Evolutionary conservation across 2,888 invertebrate species (phyloP).

Genomic region (Yponomeuta cagnagella): DNA sequence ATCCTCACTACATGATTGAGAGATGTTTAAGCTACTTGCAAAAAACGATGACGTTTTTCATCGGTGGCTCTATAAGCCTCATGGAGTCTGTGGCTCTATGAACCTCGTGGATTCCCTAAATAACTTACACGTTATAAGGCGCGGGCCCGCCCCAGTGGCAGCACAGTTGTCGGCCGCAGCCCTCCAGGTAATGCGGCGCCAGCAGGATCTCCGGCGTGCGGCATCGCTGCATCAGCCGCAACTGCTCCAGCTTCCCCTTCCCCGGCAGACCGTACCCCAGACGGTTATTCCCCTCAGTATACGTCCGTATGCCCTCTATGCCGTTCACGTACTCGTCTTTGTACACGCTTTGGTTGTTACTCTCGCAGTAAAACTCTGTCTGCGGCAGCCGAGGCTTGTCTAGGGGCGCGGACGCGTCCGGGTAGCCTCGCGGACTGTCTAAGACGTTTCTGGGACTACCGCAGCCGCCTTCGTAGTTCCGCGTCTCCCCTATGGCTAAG

Average conservation of each 20-base stretch:
- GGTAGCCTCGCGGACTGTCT: conserved; percentile 53
- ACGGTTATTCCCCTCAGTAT: conserved; percentile 35
- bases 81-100: too few species aligned
- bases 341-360: conserved; percentile 34
- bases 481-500: conserved; percentile 36
- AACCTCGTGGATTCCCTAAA: too few species aligned
- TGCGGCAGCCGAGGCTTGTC: conserved; percentile 36
- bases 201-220: conserved; percentile 87
- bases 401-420: conserved; percentile 19
- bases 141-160: conserved; percentile 63
- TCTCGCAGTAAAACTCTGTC: conserved; percentile 40
- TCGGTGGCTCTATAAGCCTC: neutral
- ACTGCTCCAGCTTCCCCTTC: conserved; percentile 68
- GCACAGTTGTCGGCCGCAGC: conserved; percentile 57
- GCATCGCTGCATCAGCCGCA: conserved; percentile 67
- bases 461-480: conserved; percentile 53
- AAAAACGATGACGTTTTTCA: neutral
- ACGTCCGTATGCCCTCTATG: conserved; percentile 48
- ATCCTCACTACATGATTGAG: too few species aligned
- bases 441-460: conserved; percentile 56
- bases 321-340: conserved; percentile 51
- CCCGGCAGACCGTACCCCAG: conserved; percentile 55
- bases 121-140: conserved; percentile 41
- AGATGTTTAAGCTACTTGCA: too few species aligned
- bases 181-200: conserved; percentile 82